phyloP scores from a whole-genome alignment of 2,113 vertebrate species.

The Rissa tridactyla region DNA sequence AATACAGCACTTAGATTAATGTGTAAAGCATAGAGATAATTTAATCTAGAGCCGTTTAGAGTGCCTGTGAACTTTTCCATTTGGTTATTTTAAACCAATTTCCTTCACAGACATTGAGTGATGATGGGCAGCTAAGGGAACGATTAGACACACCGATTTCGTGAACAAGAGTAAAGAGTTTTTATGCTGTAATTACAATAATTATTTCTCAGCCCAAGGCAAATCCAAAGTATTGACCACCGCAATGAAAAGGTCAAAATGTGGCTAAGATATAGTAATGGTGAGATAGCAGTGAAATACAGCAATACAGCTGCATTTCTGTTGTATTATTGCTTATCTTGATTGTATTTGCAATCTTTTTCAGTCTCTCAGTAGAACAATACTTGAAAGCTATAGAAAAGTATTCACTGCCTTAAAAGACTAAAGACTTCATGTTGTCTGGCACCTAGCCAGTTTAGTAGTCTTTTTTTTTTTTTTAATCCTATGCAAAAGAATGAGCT shows the following conservation, averaged over 20 bases:
- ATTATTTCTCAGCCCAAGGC: not conserved
- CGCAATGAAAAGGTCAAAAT: not conserved
- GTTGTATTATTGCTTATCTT: slow-evolving; percentile 21
- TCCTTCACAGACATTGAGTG: not conserved
- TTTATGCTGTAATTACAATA: not conserved
- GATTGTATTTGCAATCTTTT: slow-evolving; percentile 23
- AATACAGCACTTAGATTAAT: not conserved
- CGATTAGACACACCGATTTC: not conserved
- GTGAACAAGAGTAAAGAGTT: not conserved
- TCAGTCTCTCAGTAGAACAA: not conserved
- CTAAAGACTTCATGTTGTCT: not conserved
- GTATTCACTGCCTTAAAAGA: slow-evolving; percentile 32
- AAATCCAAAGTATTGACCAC: not conserved
- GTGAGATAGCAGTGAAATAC: slow-evolving; percentile 4
- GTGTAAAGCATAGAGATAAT: not conserved
- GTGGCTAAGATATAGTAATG: not conserved
- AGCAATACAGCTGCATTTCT: slow-evolving; percentile 27
- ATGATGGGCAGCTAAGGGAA: not conserved
- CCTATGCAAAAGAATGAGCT: slow-evolving; percentile 10
- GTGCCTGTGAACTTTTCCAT: not conserved
- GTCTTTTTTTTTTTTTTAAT: not conserved
- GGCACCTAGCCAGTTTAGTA: not conserved
- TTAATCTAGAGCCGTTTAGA: slow-evolving; percentile 7
- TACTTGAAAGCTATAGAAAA: not conserved
- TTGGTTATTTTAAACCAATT: slow-evolving; percentile 28